These are phyloP conservation scores for Jaculus jaculus DNA, from an alignment of 2,113 vertebrate genomes.

Conservation along the genomic window DNA sequence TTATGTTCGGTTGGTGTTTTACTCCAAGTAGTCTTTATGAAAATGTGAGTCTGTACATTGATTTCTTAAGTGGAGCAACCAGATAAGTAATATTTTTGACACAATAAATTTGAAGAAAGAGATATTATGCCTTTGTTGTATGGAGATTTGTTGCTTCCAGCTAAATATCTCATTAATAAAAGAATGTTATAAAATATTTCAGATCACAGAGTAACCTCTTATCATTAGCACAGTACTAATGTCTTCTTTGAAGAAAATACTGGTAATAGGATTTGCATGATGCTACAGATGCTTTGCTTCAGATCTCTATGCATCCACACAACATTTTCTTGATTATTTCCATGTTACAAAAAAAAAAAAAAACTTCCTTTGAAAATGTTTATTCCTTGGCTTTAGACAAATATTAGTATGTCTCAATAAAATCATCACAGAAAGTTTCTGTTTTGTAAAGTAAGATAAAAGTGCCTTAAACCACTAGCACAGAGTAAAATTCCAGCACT, in stretches of 20 bases:
- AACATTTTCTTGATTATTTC: background rate
- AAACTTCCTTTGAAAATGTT: background rate
- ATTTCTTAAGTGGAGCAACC: background rate
- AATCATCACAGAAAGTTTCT: background rate
- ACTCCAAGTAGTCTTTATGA: background rate
- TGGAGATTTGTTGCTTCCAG: background rate
- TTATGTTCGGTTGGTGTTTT: background rate
- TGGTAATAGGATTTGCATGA: background rate
- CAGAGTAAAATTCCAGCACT: background rate
- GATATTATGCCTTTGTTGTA: background rate
- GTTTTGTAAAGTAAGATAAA: background rate
- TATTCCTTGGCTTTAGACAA: background rate
- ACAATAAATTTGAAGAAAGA: background rate
- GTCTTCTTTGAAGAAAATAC: background rate
- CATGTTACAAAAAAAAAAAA: background rate
- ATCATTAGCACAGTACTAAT: background rate
- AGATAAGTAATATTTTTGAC: background rate
- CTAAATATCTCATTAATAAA: constrained; percentile 1
- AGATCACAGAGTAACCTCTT: background rate
- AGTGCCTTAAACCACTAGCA: background rate
- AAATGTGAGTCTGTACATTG: background rate
- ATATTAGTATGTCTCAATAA: background rate
- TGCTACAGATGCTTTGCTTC: background rate
- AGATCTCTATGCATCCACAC: background rate
- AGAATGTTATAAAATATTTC: background rate